phyloP scores from a whole-genome alignment of 1,140 invertebrate genomes.

The Heliothis virescens region DNA sequence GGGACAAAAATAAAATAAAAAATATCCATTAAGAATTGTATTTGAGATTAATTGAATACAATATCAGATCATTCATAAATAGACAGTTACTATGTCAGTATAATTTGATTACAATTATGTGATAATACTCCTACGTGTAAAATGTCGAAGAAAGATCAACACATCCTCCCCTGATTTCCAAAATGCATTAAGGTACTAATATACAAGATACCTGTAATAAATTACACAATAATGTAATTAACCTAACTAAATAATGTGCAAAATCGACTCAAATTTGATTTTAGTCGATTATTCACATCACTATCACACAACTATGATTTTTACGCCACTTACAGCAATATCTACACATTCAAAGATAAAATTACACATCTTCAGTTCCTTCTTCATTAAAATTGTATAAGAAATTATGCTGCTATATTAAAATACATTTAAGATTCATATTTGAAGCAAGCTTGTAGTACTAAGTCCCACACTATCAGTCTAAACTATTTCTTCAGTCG shows the following conservation, averaged over 20 bases:
- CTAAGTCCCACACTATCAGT: not conserved
- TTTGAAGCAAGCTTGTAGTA: not conserved
- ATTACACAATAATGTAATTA: not conserved
- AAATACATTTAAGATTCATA: not conserved
- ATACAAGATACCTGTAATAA: not conserved
- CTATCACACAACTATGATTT: not conserved
- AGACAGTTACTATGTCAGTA: conserved; percentile 14
- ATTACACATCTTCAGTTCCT: conserved; percentile 15
- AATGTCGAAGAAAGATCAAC: not conserved
- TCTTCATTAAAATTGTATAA: conserved; percentile 5
- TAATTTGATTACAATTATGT: not conserved
- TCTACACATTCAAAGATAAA: conserved; percentile 37
- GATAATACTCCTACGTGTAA: not conserved
- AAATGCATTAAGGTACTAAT: conserved; percentile 10
- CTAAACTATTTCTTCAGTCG: conserved; percentile 5
- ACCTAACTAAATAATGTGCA: conserved; percentile 21
- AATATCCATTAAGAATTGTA: not conserved
- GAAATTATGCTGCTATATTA: conserved; percentile 6
- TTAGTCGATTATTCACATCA: conserved; percentile 33
- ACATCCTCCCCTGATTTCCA: conserved; percentile 5
- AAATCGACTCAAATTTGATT: not conserved
- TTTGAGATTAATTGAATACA: conserved; percentile 4
- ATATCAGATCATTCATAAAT: conserved; percentile 32
- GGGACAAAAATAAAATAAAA: not conserved
- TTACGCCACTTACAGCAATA: not conserved